Evolutionary conservation across 2,888 invertebrate genomes (phyloP), one percentile per base, ranked within the genome.

Genomic region (Amphipyra tragopoginis): DNA sequence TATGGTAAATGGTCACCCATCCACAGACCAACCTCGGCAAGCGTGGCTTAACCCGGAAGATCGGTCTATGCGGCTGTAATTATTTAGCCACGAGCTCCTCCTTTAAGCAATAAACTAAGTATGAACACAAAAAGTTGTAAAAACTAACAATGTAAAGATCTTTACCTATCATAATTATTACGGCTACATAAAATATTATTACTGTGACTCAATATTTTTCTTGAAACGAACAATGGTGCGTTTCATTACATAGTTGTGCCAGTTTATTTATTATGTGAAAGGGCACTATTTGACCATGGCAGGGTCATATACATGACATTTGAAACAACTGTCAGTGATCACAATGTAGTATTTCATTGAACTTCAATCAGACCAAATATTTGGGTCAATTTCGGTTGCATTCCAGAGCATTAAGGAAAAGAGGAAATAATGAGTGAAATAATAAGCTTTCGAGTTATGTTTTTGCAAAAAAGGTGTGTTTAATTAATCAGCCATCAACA

Each of bases 181-280:
- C 45, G 57, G 54, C 26, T 40, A 49, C 63, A 77, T 77, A 80
- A 79, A 78, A 69, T 44, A 63, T 75, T 56, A 77, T 66, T 66
- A 59, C 57, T 61, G 11, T 44, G 10, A 47, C 48, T 48, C 48
- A 61, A 64, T 44, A 71, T 57, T 65, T 80, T 82, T 80, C 81
- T 81, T 80, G 49, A 67, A 61, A 57, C 50, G 51, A 81, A 88
- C 86, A 88, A 87, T 79, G 73, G 71, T 45, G 44, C 54, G 59
- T 66, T 84, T 81, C 77, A 84, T 81, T 77, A 86, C 87, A 85
- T 77, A 82, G 87, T 86, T 80, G 79, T 67, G 55, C 60, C 64
- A 62, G 62, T 74, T 77, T 72, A 80, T 81, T 54, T 61, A 70
- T 67, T 79, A 79, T 75, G 68, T 65, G 69, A 75, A 74, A 79